Base-by-base conservation (phyloP, 2,113 vertebrate genomes). In the Paraplagusia blochii region DNA sequence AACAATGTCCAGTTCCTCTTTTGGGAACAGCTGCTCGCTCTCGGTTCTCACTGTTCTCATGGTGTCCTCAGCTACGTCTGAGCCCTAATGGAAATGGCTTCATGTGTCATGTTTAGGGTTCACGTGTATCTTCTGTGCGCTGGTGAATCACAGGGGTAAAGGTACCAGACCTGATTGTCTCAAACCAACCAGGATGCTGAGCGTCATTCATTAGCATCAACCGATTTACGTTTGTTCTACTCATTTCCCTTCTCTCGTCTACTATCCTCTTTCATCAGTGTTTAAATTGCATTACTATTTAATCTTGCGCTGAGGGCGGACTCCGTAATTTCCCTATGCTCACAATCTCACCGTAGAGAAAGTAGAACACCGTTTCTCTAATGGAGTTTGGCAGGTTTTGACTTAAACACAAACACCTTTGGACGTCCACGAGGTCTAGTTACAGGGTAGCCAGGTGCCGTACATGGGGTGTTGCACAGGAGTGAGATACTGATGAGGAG, bases 401-500 rank as follows among this genome's bases (percentile, higher is more conserved):
- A 18, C 44, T 39, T 16, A n/a, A 38, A 6, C 33, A n/a, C 48
- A 46, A 60, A 57, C 62, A 33, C 59, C 44, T 36, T 51, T 58
- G 33, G 19, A n/a, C 9, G 22, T 15, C 43, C 46, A 46, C 9
- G 44, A 12, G 39, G 35, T 59, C 93, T 92, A 98, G 89, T 95
- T 98, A 86, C 95, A 98, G 83, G 95, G 95, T 82, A 98, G 85
- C 96, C 96, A 98, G 77, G 94, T 93, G 0, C 92, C 90, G 45
- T 95, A 95, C 63, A 87, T 74, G 16, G 80, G 81, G 2, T 83
- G 22, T 79, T 92, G 86, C 86, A 91, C 44, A 88, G 77, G 90
- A 70, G 92, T 85, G 78, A 66, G 16, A 79, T 85, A 87, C 40
- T 64, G 76, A 18, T 77, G 81, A 46, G 64, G 53, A 10, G 77